These are phyloP conservation scores for Polydrusus pterygomalis DNA, from an alignment of 2,888 invertebrate species.

Conservation along the genomic window DNA sequence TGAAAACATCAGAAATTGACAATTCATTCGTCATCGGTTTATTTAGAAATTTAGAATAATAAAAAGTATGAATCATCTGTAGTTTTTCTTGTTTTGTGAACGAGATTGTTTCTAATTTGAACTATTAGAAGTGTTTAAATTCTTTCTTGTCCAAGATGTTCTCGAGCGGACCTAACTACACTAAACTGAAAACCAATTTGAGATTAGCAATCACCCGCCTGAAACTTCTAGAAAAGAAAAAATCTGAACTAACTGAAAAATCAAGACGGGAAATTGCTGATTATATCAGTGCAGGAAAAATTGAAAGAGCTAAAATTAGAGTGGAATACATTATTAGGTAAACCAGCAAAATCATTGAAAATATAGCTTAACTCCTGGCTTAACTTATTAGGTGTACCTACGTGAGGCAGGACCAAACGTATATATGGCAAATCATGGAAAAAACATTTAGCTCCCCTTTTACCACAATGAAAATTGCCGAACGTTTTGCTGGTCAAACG, in stretches of 20 bases:
- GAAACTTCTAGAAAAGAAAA: constrained; percentile 97
- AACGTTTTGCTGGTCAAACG: no score
- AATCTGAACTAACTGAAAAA: constrained; percentile 96
- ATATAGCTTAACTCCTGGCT: no score
- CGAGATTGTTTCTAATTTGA: neutral
- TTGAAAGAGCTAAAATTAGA: constrained; percentile 93
- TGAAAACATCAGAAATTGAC: no score
- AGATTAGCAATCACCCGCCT: constrained; percentile 94
- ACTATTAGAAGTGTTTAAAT: neutral
- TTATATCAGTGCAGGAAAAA: constrained; percentile 90
- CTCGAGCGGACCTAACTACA: constrained; percentile 93
- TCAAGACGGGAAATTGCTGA: constrained; percentile 98
- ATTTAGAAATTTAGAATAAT: no score
- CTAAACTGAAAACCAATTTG: constrained; percentile 96
- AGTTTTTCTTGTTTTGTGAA: neutral
- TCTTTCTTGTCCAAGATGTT: constrained; percentile 79
- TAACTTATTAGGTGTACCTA: no score
- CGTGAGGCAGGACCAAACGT: no score
- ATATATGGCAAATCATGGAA: no score
- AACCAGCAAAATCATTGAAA: constrained; percentile 47
- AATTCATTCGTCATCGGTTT: constrained; percentile 28
- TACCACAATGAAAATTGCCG: no score
- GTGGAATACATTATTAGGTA: constrained; percentile 97
- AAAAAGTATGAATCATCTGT: neutral
- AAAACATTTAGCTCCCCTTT: no score